phyloP scores from a whole-genome alignment of 1,140 invertebrate genomes.

The Magallana ariakensis region DNA sequence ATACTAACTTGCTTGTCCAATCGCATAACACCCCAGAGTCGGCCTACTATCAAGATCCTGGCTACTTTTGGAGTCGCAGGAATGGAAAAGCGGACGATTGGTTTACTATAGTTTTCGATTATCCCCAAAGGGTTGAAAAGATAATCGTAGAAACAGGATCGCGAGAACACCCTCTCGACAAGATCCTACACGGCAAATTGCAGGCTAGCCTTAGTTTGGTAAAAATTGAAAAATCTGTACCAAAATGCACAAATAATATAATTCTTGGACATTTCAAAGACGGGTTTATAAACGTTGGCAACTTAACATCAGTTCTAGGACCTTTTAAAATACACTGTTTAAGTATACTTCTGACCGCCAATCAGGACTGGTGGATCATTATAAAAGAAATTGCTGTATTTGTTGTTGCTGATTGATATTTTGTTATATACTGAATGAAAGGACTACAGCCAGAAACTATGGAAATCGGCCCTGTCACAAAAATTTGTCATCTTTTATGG shows the following conservation, averaged over 20 bases:
- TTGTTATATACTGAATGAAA: no score
- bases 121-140: constrained; percentile 60
- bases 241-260: constrained; percentile 64
- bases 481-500: no score
- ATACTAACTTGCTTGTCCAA: constrained; percentile 58
- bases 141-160: constrained; percentile 65
- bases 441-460: no score
- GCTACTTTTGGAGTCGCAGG: constrained; percentile 68
- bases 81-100: constrained; percentile 54
- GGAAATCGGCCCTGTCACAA: no score
- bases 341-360: constrained; percentile 59
- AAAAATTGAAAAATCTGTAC: constrained; percentile 24
- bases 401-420: background rate
- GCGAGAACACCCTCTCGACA: constrained; percentile 60
- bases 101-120: constrained; percentile 65
- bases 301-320: constrained; percentile 55
- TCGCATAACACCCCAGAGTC: constrained; percentile 48
- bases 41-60: constrained; percentile 59
- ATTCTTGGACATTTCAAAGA: constrained; percentile 61
- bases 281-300: constrained; percentile 57
- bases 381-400: constrained; percentile 71
- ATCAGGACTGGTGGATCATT: constrained; percentile 63
- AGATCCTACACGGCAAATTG: constrained; percentile 58
- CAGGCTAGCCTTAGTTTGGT: constrained; percentile 59
- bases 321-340: constrained; percentile 62